These are phyloP conservation scores for Montipora capitata DNA, from an alignment of 92 coral and sea anemone species.

Conservation along the genomic window DNA sequence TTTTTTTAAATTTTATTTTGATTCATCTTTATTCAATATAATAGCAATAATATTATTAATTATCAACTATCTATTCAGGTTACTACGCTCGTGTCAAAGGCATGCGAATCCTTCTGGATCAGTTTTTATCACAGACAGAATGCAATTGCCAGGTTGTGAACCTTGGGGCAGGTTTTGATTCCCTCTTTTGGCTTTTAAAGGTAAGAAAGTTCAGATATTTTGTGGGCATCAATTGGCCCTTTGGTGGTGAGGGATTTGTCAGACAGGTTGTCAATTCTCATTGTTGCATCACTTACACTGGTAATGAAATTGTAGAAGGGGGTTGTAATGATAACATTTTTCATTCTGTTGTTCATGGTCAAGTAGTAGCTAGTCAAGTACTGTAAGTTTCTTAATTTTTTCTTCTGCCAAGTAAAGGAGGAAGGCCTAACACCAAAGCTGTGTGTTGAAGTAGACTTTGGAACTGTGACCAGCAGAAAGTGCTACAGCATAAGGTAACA, in stretches of 20 bases:
- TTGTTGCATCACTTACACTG: too few relatives aligned
- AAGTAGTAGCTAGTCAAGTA: too few relatives aligned
- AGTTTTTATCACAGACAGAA: constrained; percentile 84
- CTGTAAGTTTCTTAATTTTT: not conserved
- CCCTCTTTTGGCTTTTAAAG: constrained; percentile 96
- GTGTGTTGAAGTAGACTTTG: constrained; percentile 92
- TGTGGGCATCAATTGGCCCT: too few relatives aligned
- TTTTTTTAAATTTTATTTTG: too few relatives aligned
- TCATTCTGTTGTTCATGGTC: too few relatives aligned
- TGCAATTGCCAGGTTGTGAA: constrained; percentile 87
- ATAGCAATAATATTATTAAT: too few relatives aligned
- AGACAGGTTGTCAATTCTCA: too few relatives aligned
- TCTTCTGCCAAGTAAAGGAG: constrained; percentile 70
- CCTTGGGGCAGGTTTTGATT: constrained; percentile 97
- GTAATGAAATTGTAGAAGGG: not conserved
- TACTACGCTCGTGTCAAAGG: constrained; percentile 96
- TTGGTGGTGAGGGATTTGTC: too few relatives aligned
- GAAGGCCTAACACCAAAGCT: constrained; percentile 82
- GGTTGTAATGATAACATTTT: not conserved
- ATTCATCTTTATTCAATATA: too few relatives aligned
- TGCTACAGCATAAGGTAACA: constrained; percentile 89
- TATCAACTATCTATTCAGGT: constrained; percentile 39
- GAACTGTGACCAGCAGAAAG: constrained; percentile 89
- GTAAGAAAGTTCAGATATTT: constrained; percentile 29
- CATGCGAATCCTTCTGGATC: constrained; percentile 79